Conservation (phyloP, 2,888 invertebrate species). For the Linyphia triangularis region DNA sequence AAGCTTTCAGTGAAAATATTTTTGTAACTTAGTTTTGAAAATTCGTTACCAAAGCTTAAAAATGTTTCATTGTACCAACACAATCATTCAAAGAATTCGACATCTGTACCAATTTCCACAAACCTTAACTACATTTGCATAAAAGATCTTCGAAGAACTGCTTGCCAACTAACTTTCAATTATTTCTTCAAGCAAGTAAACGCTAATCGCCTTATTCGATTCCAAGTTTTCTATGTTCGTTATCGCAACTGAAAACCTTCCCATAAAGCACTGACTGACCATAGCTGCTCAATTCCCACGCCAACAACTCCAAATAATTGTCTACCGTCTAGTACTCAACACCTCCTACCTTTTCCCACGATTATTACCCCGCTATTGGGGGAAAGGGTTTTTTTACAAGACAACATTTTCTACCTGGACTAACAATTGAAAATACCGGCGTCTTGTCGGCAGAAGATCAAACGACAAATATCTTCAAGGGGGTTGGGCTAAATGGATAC, state of each 20-base stretch:
- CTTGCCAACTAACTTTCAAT: neutral
- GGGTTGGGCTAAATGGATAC: slow-evolving; percentile 14
- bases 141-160: too few species aligned
- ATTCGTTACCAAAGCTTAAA: too few species aligned
- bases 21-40: too few species aligned
- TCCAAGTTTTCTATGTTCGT: neutral
- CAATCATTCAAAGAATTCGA: too few species aligned
- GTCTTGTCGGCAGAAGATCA: slow-evolving; percentile 15
- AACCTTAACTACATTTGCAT: too few species aligned
- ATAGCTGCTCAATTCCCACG: neutral
- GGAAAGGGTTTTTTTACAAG: neutral
- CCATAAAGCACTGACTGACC: neutral
- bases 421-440: slow-evolving; percentile 3
- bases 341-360: slow-evolving; percentile 44
- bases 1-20: too few species aligned
- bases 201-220: neutral
- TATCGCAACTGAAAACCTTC: neutral
- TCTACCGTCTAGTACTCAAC: neutral
- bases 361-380: neutral
- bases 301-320: neutral
- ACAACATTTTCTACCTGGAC: slow-evolving; percentile 25
- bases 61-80: too few species aligned
- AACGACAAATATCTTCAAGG: slow-evolving; percentile 19
- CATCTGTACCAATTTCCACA: too few species aligned
- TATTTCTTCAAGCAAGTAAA: neutral